Evolutionary conservation across 2,113 vertebrate genomes (phyloP).

Genomic region (Pachyramphus minor): DNA sequence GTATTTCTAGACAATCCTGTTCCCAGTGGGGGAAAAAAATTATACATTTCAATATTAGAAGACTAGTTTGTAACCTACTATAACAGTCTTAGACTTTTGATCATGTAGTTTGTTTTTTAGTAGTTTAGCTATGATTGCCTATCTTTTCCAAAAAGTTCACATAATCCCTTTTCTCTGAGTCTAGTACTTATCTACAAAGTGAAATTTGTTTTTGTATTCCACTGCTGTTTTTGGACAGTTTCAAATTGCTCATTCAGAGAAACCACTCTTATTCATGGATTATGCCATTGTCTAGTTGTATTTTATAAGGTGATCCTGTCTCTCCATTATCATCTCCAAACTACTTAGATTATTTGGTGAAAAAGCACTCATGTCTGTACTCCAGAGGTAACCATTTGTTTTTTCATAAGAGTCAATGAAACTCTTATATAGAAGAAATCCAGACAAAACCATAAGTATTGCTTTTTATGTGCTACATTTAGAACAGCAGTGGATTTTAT

Average conservation of each 20-base stretch:
- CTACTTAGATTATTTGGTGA: background rate
- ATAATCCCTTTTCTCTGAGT: background rate
- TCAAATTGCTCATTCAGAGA: background rate
- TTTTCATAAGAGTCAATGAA: background rate
- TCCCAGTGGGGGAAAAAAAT: background rate
- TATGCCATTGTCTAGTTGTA: background rate
- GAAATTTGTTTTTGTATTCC: background rate
- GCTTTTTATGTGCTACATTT: background rate
- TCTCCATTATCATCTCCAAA: background rate
- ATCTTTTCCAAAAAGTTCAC: background rate
- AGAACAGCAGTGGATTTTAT: background rate
- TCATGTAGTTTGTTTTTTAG: background rate
- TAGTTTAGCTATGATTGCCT: background rate
- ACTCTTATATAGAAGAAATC: background rate
- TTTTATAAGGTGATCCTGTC: background rate
- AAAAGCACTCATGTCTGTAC: background rate
- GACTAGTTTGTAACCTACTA: background rate
- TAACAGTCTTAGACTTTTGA: background rate
- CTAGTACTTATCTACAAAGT: background rate
- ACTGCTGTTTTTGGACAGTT: background rate
- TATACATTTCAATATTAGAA: background rate
- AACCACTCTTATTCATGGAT: background rate
- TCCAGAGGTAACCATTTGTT: background rate
- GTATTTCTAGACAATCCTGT: background rate
- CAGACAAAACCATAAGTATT: background rate